These are phyloP conservation scores for Nothobranchius kuhntae DNA, from an alignment of 2,113 vertebrate genomes.

Conservation along the genomic window DNA sequence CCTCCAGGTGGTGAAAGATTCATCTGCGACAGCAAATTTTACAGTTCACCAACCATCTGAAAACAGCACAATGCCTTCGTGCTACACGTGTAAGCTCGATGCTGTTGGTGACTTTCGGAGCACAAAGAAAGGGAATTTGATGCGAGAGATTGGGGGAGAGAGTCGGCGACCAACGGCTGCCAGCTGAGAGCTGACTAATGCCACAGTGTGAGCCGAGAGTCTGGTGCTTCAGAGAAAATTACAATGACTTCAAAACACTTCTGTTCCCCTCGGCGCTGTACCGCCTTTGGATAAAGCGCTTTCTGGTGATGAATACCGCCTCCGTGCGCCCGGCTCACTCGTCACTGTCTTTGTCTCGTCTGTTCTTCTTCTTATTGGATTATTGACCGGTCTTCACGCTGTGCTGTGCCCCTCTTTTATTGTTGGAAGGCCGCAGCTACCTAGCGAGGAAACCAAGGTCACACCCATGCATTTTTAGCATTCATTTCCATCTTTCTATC, in stretches of 20 bases:
- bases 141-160: constrained; percentile 16
- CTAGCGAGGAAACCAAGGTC: constrained; percentile 25
- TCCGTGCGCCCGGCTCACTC: constrained; percentile 33
- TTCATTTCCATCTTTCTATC: constrained; percentile 23
- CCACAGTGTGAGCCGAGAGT: constrained; percentile 34
- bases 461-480: constrained; percentile 19
- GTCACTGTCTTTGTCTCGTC: constrained; percentile 43
- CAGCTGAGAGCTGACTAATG: constrained; percentile 36
- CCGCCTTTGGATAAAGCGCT: constrained; percentile 44
- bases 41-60: constrained; percentile 20
- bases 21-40: neutral
- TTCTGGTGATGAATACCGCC: constrained; percentile 33
- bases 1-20: neutral
- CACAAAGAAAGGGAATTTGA: constrained; percentile 38
- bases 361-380: constrained; percentile 56
- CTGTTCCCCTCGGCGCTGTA: constrained; percentile 24
- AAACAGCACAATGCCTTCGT: constrained; percentile 14
- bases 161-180: constrained; percentile 22
- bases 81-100: neutral
- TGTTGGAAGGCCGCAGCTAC: constrained; percentile 20
- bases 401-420: constrained; percentile 26
- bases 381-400: constrained; percentile 55
- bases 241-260: constrained; percentile 44
- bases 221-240: constrained; percentile 38
- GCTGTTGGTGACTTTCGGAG: constrained; percentile 4